These are phyloP conservation scores for Rachycentron canadum DNA, from an alignment of 2,797 vertebrate species.

Conservation along the genomic window DNA sequence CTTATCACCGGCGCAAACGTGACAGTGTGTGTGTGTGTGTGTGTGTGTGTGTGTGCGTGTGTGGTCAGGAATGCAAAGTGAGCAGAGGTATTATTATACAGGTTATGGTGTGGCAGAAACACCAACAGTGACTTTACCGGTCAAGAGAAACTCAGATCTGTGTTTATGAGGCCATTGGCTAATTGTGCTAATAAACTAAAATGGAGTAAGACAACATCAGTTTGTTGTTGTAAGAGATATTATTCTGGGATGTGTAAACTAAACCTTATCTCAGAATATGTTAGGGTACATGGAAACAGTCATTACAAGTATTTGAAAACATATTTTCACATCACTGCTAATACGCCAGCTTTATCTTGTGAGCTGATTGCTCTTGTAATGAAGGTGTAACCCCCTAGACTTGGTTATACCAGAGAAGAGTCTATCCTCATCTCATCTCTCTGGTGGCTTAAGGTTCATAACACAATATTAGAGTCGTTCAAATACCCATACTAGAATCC, in stretches of 20 bases:
- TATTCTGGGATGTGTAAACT: slow-evolving; percentile 53
- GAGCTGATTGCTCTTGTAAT: slow-evolving; percentile 32
- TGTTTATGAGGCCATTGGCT: slow-evolving; percentile 59
- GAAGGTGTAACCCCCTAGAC: slow-evolving; percentile 33
- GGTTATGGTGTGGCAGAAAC: slow-evolving; percentile 44
- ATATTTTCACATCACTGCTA: slow-evolving; percentile 6
- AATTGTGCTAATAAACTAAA: slow-evolving; percentile 70
- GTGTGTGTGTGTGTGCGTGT: slow-evolving; percentile 12
- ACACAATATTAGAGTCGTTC: neutral
- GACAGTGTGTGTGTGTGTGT: slow-evolving; percentile 13
- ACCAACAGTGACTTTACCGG: slow-evolving; percentile 56
- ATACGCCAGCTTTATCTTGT: slow-evolving; percentile 1
- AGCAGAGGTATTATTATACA: slow-evolving; percentile 20
- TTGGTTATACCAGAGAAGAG: neutral
- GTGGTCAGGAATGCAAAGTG: slow-evolving; percentile 11
- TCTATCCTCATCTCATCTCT: too few relatives aligned
- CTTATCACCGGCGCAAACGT: slow-evolving; percentile 66
- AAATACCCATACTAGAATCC: too few relatives aligned
- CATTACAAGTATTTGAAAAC: slow-evolving; percentile 32
- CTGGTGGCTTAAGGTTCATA: neutral
- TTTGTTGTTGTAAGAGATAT: slow-evolving; percentile 60
- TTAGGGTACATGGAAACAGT: slow-evolving; percentile 30
- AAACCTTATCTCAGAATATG: slow-evolving; percentile 43
- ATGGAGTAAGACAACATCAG: slow-evolving; percentile 64
- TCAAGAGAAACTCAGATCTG: slow-evolving; percentile 41